A percentile compares a stretch with the other conserved stretches of the same genome.
These are phyloP conservation scores for Drosophila neocordata DNA, from an alignment of 1,140 invertebrate species.

Conservation along the genomic window DNA sequence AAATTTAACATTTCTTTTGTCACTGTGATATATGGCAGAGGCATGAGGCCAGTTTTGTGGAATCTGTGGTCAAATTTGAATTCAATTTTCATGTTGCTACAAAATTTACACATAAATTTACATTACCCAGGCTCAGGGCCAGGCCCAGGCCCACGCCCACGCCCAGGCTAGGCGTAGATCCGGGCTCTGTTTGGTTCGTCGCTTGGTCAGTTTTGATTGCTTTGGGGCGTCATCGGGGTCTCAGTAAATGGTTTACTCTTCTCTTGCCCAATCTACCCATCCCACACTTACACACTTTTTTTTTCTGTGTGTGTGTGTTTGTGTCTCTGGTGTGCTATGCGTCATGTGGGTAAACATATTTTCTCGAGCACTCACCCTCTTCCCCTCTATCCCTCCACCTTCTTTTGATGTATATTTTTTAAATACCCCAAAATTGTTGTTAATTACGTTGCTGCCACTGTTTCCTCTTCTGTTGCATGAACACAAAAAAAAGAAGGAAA, in stretches of 20 bases:
- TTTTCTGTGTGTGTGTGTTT: not conserved
- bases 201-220: slow-evolving; percentile 29
- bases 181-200: no score
- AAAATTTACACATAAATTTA: slow-evolving; percentile 57
- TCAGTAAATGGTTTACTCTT: slow-evolving; percentile 2
- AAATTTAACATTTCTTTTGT: not conserved
- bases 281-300: no score
- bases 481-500: not conserved
- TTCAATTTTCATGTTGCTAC: slow-evolving; percentile 53
- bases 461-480: slow-evolving; percentile 17
- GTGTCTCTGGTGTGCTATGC: slow-evolving; percentile 32
- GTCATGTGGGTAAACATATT: slow-evolving; percentile 53
- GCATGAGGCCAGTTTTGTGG: not conserved
- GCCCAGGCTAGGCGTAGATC: not conserved
- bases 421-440: slow-evolving; percentile 64
- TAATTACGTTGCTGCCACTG: slow-evolving; percentile 60
- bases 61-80: slow-evolving; percentile 36
- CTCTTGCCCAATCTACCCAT: not conserved
- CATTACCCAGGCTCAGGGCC: slow-evolving; percentile 29
- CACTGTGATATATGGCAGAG: not conserved
- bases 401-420: slow-evolving; percentile 36
- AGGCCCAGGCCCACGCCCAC: not conserved
- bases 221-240: slow-evolving; percentile 29
- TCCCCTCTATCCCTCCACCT: not conserved
- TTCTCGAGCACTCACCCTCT: not conserved